These are phyloP conservation scores for Atractosteus spatula DNA, from an alignment of 2,113 vertebrate genomes.

Conservation along the genomic window DNA sequence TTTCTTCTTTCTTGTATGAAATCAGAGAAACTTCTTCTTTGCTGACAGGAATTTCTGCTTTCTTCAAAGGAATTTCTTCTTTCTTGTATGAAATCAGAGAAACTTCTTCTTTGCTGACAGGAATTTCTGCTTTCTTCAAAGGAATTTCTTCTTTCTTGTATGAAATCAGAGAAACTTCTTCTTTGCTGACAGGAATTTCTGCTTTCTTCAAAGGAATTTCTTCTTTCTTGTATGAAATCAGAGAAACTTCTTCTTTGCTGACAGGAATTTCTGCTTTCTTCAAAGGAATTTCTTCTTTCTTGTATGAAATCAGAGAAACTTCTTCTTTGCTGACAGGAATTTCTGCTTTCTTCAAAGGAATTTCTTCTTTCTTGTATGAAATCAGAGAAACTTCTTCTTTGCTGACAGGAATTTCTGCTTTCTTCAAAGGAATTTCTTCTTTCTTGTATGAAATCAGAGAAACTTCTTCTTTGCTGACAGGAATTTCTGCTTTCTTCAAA, in stretches of 20 bases:
- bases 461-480: constrained; percentile 17
- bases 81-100: not conserved
- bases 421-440: constrained; percentile 7
- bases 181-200: not conserved
- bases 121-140: not conserved
- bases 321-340: not conserved
- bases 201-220: constrained; percentile 3
- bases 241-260: constrained; percentile 5
- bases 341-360: not conserved
- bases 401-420: too few species aligned
- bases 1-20: not conserved
- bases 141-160: constrained; percentile 12
- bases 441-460: not conserved
- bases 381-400: not conserved
- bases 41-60: not conserved
- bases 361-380: not conserved
- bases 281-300: not conserved
- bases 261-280: constrained; percentile 2
- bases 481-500: not conserved
- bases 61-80: not conserved
- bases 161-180: constrained; percentile 11
- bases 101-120: not conserved
- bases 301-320: not conserved
- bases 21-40: not conserved
- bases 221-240: not conserved